Evolutionary conservation across 2,888 invertebrate species (phyloP).

Genomic region (Noctua janthina): DNA sequence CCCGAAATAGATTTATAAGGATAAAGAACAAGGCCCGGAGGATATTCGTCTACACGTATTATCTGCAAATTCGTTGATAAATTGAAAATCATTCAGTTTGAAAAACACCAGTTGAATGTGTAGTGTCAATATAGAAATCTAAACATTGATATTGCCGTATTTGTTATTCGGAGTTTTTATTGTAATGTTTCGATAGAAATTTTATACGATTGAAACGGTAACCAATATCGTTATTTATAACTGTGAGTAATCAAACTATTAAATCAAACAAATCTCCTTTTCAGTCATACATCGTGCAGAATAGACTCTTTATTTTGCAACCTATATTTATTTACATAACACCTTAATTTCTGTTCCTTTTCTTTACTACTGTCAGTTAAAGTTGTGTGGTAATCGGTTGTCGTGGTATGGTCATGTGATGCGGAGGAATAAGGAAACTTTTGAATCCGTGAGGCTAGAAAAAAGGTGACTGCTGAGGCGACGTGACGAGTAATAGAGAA

Average conservation of each 20-base stretch:
- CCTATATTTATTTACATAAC: neutral
- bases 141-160: slow-evolving; percentile 21
- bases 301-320: neutral
- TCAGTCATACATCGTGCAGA: neutral
- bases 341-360: neutral
- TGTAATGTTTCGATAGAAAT: slow-evolving; percentile 10
- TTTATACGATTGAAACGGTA: slow-evolving; percentile 26
- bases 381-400: too few species aligned
- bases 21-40: neutral
- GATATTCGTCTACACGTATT: neutral
- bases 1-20: neutral
- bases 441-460: neutral
- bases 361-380: too few species aligned
- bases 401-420: too few species aligned
- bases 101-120: slow-evolving; percentile 1
- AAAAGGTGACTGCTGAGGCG: neutral
- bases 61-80: neutral
- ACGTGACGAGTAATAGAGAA: neutral
- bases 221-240: slow-evolving; percentile 34
- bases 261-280: neutral
- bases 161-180: slow-evolving; percentile 10
- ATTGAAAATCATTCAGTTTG: neutral
- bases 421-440: too few species aligned
- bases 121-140: slow-evolving; percentile 12
- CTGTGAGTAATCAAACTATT: neutral